Evolutionary conservation across 30 jellyfish, hydroid and myxozoan genomes (phyloP).

Genomic region (Aurelia aurita): DNA sequence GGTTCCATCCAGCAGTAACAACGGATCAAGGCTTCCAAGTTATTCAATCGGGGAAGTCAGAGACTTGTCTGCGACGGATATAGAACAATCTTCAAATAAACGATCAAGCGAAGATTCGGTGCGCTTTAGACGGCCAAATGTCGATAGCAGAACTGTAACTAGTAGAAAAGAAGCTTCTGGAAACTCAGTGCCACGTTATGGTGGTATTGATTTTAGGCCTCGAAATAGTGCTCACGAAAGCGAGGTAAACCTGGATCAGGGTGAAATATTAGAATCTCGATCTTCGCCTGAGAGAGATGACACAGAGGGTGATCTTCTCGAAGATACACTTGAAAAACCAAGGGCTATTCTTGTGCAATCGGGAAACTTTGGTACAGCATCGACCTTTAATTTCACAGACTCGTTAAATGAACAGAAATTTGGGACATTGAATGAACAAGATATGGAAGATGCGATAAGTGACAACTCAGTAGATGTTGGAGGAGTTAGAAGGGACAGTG

Average conservation of each 20-base stretch:
- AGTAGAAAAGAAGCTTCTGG: not conserved
- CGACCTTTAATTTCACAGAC: slow-evolving; percentile 63
- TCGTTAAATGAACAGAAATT: slow-evolving; percentile 43
- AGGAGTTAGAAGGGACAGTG: not conserved
- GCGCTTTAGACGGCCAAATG: not conserved
- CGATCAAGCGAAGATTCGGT: not conserved
- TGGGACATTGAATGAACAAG: slow-evolving; percentile 26
- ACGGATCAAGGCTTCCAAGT: slow-evolving; percentile 11
- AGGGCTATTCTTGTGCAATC: slow-evolving; percentile 63
- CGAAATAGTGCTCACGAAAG: not conserved
- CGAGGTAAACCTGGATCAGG: not conserved
- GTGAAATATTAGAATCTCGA: not conserved
- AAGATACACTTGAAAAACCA: slow-evolving; percentile 13
- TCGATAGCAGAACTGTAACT: not conserved
- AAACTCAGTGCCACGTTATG: not conserved
- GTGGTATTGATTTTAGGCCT: not conserved
- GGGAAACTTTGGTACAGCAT: slow-evolving; percentile 47
- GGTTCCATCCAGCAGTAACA: slow-evolving; percentile 1
- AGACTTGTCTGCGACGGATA: not conserved
- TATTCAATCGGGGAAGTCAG: slow-evolving; percentile 57
- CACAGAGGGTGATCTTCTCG: not conserved
- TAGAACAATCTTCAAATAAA: not conserved
- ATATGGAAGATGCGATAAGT: slow-evolving; percentile 7
- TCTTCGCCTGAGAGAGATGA: not conserved
- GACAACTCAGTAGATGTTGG: not conserved